These are phyloP conservation scores for Yoshiicerus persimilis DNA, from an alignment of 1,140 invertebrate species.

Conservation along the genomic window DNA sequence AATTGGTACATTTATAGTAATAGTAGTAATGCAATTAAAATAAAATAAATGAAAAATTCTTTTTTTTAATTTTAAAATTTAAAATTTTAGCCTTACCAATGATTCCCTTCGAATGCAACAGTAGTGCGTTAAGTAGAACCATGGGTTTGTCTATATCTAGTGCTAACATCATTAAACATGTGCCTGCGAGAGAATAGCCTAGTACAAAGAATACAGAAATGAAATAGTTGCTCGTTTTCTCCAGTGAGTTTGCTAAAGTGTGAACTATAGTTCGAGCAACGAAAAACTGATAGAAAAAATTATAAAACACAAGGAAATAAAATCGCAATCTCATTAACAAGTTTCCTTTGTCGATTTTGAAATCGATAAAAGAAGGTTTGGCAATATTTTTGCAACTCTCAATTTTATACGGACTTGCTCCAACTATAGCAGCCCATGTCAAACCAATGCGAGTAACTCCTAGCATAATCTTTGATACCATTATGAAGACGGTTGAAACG, in stretches of 20 bases:
- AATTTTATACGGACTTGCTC: background rate
- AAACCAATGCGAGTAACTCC: too few relatives aligned
- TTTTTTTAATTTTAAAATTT: too few relatives aligned
- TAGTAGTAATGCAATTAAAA: too few relatives aligned
- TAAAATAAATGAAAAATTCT: too few relatives aligned
- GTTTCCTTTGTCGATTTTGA: background rate
- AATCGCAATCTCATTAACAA: background rate
- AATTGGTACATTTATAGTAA: too few relatives aligned
- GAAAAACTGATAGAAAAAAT: background rate
- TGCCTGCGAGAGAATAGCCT: background rate
- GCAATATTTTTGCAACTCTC: background rate
- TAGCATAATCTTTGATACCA: too few relatives aligned
- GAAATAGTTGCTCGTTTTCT: background rate
- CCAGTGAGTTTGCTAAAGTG: background rate
- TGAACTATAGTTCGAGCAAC: background rate
- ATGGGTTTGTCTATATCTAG: background rate
- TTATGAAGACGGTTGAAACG: too few relatives aligned
- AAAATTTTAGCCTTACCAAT: background rate
- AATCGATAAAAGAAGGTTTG: background rate
- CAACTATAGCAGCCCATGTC: background rate
- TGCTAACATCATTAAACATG: background rate
- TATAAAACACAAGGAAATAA: background rate
- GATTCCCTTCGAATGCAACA: background rate
- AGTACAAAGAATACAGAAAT: background rate
- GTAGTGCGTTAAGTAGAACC: background rate